A percentile compares a stretch with the other conserved stretches of the same genome.
Conservation (phyloP, 2,113 vertebrate genomes). For the Sigmodon hispidus region DNA sequence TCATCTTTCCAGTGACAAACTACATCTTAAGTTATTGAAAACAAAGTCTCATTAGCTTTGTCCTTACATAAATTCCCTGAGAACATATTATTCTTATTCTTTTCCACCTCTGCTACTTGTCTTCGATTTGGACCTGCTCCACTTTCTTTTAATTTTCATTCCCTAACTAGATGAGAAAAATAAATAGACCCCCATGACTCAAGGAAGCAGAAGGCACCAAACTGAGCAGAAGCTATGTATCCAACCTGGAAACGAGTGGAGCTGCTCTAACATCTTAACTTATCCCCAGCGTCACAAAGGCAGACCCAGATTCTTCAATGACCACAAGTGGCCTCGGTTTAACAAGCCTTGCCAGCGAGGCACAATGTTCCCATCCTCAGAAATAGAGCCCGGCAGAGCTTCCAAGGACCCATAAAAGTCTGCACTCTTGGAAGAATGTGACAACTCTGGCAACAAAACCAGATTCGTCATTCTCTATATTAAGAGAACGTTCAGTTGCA, state of each 20-base stretch:
- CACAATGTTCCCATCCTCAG: slow-evolving; percentile 74
- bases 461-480: slow-evolving; percentile 77
- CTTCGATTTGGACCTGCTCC: slow-evolving; percentile 64
- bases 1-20: slow-evolving; percentile 78
- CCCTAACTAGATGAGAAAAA: not conserved
- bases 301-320: slow-evolving; percentile 74
- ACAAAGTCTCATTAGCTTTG: slow-evolving; percentile 74
- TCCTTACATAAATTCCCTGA: slow-evolving; percentile 72
- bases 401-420: slow-evolving; percentile 77
- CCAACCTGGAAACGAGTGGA: not conserved
- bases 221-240: not conserved
- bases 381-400: slow-evolving; percentile 70
- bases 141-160: not conserved
- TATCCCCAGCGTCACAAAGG: not conserved
- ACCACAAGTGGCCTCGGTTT: slow-evolving; percentile 75
- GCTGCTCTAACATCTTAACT: not conserved
- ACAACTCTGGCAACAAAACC: slow-evolving; percentile 67
- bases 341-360: slow-evolving; percentile 63
- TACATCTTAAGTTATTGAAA: slow-evolving; percentile 80
- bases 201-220: slow-evolving; percentile 15
- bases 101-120: slow-evolving; percentile 69
- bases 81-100: slow-evolving; percentile 76
- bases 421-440: slow-evolving; percentile 74
- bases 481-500: slow-evolving; percentile 71
- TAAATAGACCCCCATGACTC: slow-evolving; percentile 31